Percentiles rank a stretch among this genome's conserved stretches.
Conservation (phyloP, 2,888 invertebrate genomes). For the Aleiodes alternator region DNA sequence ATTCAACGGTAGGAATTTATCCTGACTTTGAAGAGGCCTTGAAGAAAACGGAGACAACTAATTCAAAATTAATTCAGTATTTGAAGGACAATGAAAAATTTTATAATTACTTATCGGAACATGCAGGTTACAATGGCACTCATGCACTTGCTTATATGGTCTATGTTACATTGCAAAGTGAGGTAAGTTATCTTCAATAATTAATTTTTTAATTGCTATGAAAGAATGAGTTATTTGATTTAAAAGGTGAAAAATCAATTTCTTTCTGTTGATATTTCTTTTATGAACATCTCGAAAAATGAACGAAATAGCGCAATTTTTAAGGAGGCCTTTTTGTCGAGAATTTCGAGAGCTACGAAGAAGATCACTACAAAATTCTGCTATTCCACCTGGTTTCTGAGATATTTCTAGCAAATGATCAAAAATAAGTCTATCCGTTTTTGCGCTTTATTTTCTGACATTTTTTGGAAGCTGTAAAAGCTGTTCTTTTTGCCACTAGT, state of each 20-base stretch:
- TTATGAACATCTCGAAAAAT: too few species aligned
- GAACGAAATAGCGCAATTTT: too few species aligned
- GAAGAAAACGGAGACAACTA: neutral
- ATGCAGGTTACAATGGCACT: constrained; percentile 39
- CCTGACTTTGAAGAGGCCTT: neutral
- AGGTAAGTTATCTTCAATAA: constrained; percentile 23
- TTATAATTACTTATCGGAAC: constrained; percentile 14
- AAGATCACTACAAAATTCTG: too few species aligned
- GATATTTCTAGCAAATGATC: too few species aligned
- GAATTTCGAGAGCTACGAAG: too few species aligned
- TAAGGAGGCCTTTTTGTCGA: too few species aligned
- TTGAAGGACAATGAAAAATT: constrained; percentile 1
- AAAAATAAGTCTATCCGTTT: too few species aligned
- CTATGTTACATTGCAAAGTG: constrained; percentile 19
- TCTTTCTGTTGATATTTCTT: neutral
- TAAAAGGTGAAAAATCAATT: neutral
- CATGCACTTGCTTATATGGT: neutral
- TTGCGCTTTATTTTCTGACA: too few species aligned
- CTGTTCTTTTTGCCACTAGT: too few species aligned
- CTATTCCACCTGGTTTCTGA: too few species aligned
- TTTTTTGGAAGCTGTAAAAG: too few species aligned
- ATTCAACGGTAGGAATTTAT: neutral
- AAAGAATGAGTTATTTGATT: neutral
- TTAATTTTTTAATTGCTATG: constrained; percentile 3
- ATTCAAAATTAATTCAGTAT: constrained; percentile 11